Percentiles rank a stretch among this genome's conserved stretches.
Conservation (phyloP, 1,140 invertebrate genomes). For the Phymastichus coffea region DNA sequence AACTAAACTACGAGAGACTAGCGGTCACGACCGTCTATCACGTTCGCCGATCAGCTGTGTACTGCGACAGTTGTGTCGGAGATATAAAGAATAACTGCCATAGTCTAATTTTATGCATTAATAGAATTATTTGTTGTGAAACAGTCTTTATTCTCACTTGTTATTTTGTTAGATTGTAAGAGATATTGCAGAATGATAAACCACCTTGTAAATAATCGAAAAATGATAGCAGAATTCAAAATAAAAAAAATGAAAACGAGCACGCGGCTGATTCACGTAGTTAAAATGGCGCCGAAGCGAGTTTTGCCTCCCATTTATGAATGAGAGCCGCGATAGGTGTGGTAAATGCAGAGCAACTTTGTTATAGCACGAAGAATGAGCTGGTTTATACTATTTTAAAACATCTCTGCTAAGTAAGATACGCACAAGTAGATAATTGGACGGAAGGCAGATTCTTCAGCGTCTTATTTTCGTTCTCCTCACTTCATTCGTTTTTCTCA, state of each 20-base stretch:
- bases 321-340: too few species aligned
- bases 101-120: too few species aligned
- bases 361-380: background rate
- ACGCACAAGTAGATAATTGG: background rate
- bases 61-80: slow-evolving; percentile 34
- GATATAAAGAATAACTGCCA: too few species aligned
- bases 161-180: too few species aligned
- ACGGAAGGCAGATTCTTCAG: too few species aligned
- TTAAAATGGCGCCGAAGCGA: slow-evolving; percentile 39
- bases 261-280: slow-evolving; percentile 30
- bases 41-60: slow-evolving; percentile 45
- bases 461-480: background rate
- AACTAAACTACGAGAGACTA: slow-evolving; percentile 29
- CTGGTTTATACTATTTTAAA: slow-evolving; percentile 33
- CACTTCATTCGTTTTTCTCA: too few species aligned
- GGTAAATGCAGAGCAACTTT: slow-evolving; percentile 13
- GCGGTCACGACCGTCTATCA: slow-evolving; percentile 33
- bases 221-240: too few species aligned
- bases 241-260: too few species aligned
- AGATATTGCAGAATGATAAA: too few species aligned
- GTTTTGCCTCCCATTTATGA: slow-evolving; percentile 40
- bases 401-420: background rate
- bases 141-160: too few species aligned
- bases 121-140: too few species aligned
- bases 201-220: too few species aligned